phyloP scores from a whole-genome alignment of 2,797 vertebrate species.

The Saxicola maurus region DNA sequence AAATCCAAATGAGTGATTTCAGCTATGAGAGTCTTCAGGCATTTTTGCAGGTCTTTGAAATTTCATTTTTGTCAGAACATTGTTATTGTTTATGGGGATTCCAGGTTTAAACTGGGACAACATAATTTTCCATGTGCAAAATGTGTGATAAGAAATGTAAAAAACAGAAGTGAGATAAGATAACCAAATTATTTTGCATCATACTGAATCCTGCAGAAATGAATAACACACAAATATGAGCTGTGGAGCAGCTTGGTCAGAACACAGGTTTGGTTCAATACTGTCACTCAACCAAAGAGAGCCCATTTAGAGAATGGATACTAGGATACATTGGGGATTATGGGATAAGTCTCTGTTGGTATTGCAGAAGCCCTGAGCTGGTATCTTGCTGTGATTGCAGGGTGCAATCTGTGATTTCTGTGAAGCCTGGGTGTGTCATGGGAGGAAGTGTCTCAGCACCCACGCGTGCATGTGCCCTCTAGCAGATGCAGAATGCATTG shows the following conservation, averaged over 20 bases:
- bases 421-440: slow-evolving; percentile 97
- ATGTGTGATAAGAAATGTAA: neutral
- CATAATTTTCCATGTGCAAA: neutral
- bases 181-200: neutral
- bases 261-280: neutral
- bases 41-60: neutral
- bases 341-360: neutral
- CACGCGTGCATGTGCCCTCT: slow-evolving; percentile 92
- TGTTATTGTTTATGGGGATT: neutral
- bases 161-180: neutral
- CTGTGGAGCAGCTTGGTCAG: neutral
- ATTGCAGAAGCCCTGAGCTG: neutral
- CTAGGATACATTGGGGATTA: neutral
- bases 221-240: neutral
- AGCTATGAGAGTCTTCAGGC: neutral
- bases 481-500: slow-evolving; percentile 89
- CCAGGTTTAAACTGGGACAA: neutral
- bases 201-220: neutral
- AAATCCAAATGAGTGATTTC: neutral
- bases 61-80: neutral
- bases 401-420: slow-evolving; percentile 98
- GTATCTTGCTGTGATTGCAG: slow-evolving; percentile 48
- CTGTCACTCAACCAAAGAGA: neutral
- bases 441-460: slow-evolving; percentile 91
- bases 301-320: neutral